These are phyloP conservation scores for Sphecodes monilicornis DNA, from an alignment of 2,888 invertebrate genomes.

Conservation along the genomic window DNA sequence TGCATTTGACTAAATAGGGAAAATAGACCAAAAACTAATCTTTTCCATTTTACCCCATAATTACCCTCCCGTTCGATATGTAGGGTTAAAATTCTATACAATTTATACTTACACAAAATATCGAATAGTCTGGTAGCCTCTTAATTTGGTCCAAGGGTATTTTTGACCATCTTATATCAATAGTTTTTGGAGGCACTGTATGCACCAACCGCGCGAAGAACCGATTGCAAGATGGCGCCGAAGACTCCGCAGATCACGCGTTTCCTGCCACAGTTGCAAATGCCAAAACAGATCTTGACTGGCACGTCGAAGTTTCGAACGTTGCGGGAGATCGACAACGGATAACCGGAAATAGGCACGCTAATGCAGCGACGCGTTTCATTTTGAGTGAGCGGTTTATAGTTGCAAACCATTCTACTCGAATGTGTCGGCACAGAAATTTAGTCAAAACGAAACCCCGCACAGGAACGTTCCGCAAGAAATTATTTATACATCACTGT, in stretches of 20 bases:
- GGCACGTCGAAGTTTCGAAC: constrained; percentile 20
- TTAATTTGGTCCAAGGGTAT: too few relatives aligned
- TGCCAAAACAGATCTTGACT: constrained; percentile 33
- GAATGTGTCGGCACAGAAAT: not conserved
- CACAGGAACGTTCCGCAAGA: not conserved
- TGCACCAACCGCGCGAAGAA: not conserved
- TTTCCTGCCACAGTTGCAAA: not conserved
- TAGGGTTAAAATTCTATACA: too few relatives aligned
- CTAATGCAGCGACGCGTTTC: constrained; percentile 31
- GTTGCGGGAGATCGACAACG: constrained; percentile 36
- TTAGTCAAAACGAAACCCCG: not conserved
- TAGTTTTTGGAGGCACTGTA: not conserved
- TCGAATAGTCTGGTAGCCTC: too few relatives aligned
- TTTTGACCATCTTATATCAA: too few relatives aligned
- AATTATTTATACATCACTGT: not conserved
- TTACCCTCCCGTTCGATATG: too few relatives aligned
- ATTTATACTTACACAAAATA: too few relatives aligned
- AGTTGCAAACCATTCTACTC: not conserved
- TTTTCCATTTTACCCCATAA: too few relatives aligned
- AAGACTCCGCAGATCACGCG: not conserved
- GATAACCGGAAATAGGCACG: constrained; percentile 41
- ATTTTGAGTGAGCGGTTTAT: constrained; percentile 20
- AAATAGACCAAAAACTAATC: too few relatives aligned
- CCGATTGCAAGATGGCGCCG: not conserved
- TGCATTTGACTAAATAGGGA: too few relatives aligned